Conservation (phyloP, 2,113 vertebrate genomes). For the Rattus norvegicus region GRCr8 NC_086019.1:116757001-116757500, state of each 20-base stretch:
- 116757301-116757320: neutral
- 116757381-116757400: neutral
- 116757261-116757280: neutral
- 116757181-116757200: neutral
- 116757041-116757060: neutral
- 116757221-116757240: fast-evolving
- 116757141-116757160: too few relatives aligned
- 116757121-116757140: neutral
- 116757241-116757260: neutral
- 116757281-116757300: neutral
- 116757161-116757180: neutral
- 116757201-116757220: neutral
- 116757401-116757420: neutral
- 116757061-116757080: neutral
- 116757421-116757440: neutral
- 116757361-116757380: neutral
- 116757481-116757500: neutral
- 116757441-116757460: neutral
- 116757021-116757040: neutral
- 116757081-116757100: neutral
- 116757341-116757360: neutral
- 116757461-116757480: neutral
- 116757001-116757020: neutral
- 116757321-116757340: neutral
- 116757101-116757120: neutral